phyloP scores from a whole-genome alignment of 2,797 vertebrate species.

The Atherinosoma microstoma region DNA sequence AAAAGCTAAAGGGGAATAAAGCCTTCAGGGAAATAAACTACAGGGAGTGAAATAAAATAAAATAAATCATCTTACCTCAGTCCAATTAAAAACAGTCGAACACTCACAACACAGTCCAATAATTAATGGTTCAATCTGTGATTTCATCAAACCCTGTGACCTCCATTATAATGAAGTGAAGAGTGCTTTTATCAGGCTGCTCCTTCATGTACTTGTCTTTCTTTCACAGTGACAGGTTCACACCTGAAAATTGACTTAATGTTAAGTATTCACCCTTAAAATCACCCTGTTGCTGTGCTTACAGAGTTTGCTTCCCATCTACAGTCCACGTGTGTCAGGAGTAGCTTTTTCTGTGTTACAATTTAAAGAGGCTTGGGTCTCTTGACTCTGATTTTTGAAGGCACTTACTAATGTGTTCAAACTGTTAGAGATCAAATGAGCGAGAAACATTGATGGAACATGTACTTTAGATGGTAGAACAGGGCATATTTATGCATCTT shows the following conservation, averaged over 20 bases:
- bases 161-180: constrained; percentile 16
- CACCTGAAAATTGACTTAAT: constrained; percentile 25
- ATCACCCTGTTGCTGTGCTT: constrained; percentile 19
- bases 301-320: constrained; percentile 18
- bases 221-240: constrained; percentile 9
- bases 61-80: constrained; percentile 24
- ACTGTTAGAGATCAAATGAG: constrained; percentile 34
- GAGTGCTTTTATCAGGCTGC: constrained; percentile 28
- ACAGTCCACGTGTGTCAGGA: constrained; percentile 24
- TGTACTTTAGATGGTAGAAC: constrained; percentile 16
- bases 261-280: constrained; percentile 10
- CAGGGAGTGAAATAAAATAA: constrained; percentile 17
- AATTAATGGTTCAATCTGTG: constrained; percentile 31
- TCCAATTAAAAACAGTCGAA: constrained; percentile 41
- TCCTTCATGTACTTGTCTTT: constrained; percentile 23
- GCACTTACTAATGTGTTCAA: constrained; percentile 32
- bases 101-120: constrained; percentile 38
- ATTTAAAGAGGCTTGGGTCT: constrained; percentile 45
- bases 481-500: neutral
- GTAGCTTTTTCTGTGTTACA: constrained; percentile 32
- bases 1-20: constrained; percentile 12
- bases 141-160: constrained; percentile 33
- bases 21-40: constrained; percentile 27
- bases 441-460: constrained; percentile 2
- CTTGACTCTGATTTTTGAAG: constrained; percentile 39